Conservation (phyloP, 1,140 invertebrate genomes). For the Macrotrachela quadricornifera region DNA sequence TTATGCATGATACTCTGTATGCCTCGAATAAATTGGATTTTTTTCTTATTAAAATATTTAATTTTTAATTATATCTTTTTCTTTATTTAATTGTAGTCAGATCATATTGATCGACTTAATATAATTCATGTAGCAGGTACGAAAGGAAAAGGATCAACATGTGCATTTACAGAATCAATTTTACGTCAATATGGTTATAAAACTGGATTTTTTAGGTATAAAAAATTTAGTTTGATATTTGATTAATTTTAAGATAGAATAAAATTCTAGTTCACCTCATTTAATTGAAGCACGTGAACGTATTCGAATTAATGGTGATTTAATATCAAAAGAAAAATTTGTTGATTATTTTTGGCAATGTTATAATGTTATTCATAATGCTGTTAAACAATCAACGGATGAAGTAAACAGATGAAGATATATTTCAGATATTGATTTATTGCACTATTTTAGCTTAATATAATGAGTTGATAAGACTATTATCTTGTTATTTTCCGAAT, state of each 20-base stretch:
- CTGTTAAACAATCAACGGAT: not conserved
- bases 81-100: too few relatives aligned
- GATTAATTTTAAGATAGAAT: not conserved
- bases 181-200: conserved; percentile 56
- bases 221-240: not conserved
- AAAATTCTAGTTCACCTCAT: conserved; percentile 60
- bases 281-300: conserved; percentile 71
- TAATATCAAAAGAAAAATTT: conserved; percentile 52
- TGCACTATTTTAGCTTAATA: not conserved
- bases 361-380: not conserved
- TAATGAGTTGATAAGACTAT: not conserved
- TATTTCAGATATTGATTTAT: not conserved
- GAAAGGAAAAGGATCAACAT: conserved; percentile 77
- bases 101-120: not conserved
- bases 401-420: not conserved
- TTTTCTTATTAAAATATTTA: too few relatives aligned
- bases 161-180: conserved; percentile 72
- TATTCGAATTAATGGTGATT: conserved; percentile 61
- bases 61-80: too few relatives aligned
- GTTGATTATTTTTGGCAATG: conserved; percentile 50
- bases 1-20: too few relatives aligned
- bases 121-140: conserved; percentile 77
- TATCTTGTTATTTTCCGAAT: not conserved
- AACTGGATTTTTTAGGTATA: conserved; percentile 64
- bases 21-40: too few relatives aligned